Conservation (phyloP, 2,113 vertebrate species). For the Vulpes vulpes region DNA sequence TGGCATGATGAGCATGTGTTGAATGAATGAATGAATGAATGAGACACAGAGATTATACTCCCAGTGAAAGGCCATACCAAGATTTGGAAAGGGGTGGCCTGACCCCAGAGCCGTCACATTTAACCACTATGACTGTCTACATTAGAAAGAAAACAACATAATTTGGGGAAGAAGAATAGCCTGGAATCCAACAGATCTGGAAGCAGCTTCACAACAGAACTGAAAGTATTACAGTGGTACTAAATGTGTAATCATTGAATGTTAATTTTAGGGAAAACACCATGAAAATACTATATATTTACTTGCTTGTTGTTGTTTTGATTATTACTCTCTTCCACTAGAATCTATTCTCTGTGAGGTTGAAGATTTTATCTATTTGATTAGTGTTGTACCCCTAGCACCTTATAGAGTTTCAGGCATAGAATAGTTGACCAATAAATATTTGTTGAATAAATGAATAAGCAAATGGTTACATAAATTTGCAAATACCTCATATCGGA, state of each 20-base stretch:
- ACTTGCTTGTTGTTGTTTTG: neutral
- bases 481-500: neutral
- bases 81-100: neutral
- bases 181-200: neutral
- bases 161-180: neutral
- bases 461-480: neutral
- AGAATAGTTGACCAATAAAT: neutral
- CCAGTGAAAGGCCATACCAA: neutral
- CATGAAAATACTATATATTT: neutral
- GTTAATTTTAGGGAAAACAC: neutral
- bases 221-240: neutral
- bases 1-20: fast-evolving
- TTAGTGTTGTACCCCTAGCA: neutral
- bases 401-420: neutral
- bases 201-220: neutral
- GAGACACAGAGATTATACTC: neutral
- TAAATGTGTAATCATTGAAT: neutral
- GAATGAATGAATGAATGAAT: neutral
- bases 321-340: neutral
- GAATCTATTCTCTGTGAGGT: neutral
- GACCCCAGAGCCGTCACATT: neutral
- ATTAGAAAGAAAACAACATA: neutral
- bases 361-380: neutral
- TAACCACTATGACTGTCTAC: neutral
- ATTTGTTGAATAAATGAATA: neutral